Percentiles rank a stretch among this genome's conserved stretches.
These are phyloP conservation scores for Elanus axillaris DNA, from an alignment of 2,113 vertebrate genomes.

Conservation along the genomic window DNA sequence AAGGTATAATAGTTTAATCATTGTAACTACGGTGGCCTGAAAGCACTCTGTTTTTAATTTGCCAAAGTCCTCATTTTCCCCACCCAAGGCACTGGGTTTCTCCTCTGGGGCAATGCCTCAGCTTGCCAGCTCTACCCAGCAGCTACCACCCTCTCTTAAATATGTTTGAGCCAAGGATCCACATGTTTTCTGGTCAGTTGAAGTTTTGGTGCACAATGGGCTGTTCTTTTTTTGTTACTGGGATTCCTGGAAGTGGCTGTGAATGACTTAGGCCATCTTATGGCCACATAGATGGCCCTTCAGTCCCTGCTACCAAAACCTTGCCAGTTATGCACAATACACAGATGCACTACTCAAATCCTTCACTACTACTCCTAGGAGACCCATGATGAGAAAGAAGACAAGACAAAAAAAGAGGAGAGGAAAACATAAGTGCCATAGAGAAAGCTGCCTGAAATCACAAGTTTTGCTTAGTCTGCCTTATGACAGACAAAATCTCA, in stretches of 20 bases:
- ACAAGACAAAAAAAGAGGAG: background rate
- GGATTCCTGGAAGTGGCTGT: background rate
- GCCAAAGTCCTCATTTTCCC: background rate
- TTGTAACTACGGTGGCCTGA: background rate
- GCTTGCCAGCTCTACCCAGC: background rate
- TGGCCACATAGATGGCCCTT: background rate
- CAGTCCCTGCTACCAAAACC: background rate
- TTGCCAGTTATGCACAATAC: background rate
- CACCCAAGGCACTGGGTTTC: background rate
- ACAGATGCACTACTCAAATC: background rate
- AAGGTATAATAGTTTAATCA: background rate
- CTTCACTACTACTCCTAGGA: background rate
- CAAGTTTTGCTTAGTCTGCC: background rate
- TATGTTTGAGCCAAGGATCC: background rate
- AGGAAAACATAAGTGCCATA: background rate
- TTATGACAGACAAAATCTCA: background rate
- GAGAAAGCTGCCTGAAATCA: background rate
- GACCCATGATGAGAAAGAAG: background rate
- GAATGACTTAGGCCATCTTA: background rate
- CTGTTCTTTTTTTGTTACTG: background rate
- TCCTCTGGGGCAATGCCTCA: background rate
- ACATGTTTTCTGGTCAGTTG: background rate
- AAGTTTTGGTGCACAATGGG: background rate
- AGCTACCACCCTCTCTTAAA: background rate
- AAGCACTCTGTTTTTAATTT: background rate